phyloP scores from a whole-genome alignment of 2,888 invertebrate genomes.

The Melipona beecheii region DNA sequence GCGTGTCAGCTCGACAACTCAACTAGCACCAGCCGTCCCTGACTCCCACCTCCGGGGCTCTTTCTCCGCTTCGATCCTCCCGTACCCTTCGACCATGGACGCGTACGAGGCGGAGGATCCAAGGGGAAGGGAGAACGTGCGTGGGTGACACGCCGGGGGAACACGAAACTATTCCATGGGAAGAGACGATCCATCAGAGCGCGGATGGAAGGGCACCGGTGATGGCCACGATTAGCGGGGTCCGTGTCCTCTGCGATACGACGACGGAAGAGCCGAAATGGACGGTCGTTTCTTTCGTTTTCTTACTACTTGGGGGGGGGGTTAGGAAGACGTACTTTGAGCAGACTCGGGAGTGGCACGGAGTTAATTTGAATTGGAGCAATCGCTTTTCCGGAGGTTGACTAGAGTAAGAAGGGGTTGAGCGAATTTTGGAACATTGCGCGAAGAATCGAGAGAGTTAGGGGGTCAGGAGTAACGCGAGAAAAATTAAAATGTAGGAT shows the following conservation, averaged over 20 bases:
- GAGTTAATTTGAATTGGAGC: neutral
- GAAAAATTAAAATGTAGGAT: neutral
- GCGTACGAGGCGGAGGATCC: slow-evolving; percentile 53
- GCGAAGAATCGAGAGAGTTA: neutral
- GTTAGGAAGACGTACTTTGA: neutral
- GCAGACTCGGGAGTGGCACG: neutral
- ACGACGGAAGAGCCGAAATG: neutral
- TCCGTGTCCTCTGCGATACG: neutral
- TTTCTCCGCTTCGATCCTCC: slow-evolving; percentile 58
- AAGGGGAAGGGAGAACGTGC: slow-evolving; percentile 45
- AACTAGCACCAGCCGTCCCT: slow-evolving; percentile 83
- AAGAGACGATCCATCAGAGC: slow-evolving; percentile 50
- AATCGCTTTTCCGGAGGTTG: neutral
- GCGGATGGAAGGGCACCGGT: slow-evolving; percentile 36
- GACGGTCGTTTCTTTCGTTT: neutral
- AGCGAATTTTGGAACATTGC: neutral
- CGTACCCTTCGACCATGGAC: slow-evolving; percentile 34
- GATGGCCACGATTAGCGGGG: slow-evolving; percentile 53
- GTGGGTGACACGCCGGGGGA: slow-evolving; percentile 45
- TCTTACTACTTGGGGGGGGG: too few species aligned
- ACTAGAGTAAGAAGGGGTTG: neutral
- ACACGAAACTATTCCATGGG: slow-evolving; percentile 43
- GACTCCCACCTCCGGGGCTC: slow-evolving; percentile 71
- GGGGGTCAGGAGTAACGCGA: too few species aligned
- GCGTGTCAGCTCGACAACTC: slow-evolving; percentile 84